Evolutionary conservation across 2,888 invertebrate genomes (phyloP).

Genomic region (Halocaridina rubra): DNA sequence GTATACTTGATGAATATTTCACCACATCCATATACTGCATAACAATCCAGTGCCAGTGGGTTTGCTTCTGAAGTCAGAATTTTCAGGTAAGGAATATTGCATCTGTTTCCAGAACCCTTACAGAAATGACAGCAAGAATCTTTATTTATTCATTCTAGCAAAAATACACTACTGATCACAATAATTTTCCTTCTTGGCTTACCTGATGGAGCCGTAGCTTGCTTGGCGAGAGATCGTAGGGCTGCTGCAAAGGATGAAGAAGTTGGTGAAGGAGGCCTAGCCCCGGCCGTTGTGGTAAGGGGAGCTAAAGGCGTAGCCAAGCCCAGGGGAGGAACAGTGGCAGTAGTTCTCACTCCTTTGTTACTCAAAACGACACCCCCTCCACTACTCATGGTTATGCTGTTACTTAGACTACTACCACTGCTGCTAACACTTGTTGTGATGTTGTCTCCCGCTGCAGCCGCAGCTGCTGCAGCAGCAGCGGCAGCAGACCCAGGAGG

Average conservation of each 20-base stretch:
- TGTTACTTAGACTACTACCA: slow-evolving; percentile 43
- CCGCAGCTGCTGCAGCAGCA: slow-evolving; percentile 26
- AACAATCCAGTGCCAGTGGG: too few species aligned
- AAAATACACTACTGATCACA: too few species aligned
- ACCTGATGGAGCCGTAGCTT: slow-evolving; percentile 74
- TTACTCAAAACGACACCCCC: slow-evolving; percentile 27
- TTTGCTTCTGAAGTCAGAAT: too few species aligned
- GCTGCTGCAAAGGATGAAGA: slow-evolving; percentile 83
- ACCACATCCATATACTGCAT: too few species aligned
- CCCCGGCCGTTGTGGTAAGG: slow-evolving; percentile 58
- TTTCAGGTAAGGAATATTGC: too few species aligned
- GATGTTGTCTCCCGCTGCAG: slow-evolving; percentile 1
- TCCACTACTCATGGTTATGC: slow-evolving; percentile 32
- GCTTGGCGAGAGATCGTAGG: slow-evolving; percentile 89
- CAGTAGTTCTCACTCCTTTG: slow-evolving; percentile 65
- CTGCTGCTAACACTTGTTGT: slow-evolving; percentile 22
- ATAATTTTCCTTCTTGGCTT: too few species aligned
- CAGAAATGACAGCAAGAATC: too few species aligned
- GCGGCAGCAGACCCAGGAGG: slow-evolving; percentile 27
- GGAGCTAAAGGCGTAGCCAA: slow-evolving; percentile 66
- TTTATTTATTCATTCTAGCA: too few species aligned
- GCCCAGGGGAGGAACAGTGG: slow-evolving; percentile 69
- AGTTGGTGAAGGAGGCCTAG: slow-evolving; percentile 67
- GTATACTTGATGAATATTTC: too few species aligned
- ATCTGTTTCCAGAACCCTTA: too few species aligned